Evolutionary conservation across 2,113 vertebrate species (phyloP), one percentile per base, ranked within the genome.

Genomic region (Tragulus kanchil): DNA sequence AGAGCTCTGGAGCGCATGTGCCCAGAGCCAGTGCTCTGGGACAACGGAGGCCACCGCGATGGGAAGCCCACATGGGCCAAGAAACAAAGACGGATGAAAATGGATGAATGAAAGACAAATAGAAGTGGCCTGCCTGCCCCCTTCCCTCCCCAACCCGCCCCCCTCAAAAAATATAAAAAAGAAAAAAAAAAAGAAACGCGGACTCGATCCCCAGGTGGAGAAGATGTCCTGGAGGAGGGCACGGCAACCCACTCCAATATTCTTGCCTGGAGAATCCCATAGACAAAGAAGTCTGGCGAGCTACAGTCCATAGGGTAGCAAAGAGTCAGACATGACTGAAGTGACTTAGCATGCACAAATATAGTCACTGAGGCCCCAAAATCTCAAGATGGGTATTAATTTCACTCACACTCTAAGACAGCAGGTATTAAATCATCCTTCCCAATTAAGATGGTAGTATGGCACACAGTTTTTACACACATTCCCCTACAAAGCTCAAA

Each of bases 401-500:
- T 89, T 93, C n/a, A 56, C 25, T 86, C 65, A 90, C 1, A 78
- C 4, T 8, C 36, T 26, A 71, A 65, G 58, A 81, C 13, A 87
- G 45, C 13, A 88, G 23, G 36, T 85, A 59, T 77, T 16, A 86
- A 65, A 54, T 12, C 42, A 89, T 92, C 86, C 73, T 52, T 96
- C 56, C 67, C 19, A 69, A 65, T 85, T 21, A 84, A 93, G 50
- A 86, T 12, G 92, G 56, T 42, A 71, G 23, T 17, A 86, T 31
- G 14, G 8, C 9, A 94, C 61, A 36, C 4, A 26, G 31, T 42
- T 92, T 78, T 87, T 50, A 89, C 59, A 87, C 25, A 83, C 36
- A 52, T 61, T 85, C 36, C 45, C 79, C 89, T 91, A 82, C 54
- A 89, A 73, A 84, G 16, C 26, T 96, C 56, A 90, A 77, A 79